Evolutionary conservation across 2,888 invertebrate species (phyloP).

Genomic region (Antheraea assamensis): DNA sequence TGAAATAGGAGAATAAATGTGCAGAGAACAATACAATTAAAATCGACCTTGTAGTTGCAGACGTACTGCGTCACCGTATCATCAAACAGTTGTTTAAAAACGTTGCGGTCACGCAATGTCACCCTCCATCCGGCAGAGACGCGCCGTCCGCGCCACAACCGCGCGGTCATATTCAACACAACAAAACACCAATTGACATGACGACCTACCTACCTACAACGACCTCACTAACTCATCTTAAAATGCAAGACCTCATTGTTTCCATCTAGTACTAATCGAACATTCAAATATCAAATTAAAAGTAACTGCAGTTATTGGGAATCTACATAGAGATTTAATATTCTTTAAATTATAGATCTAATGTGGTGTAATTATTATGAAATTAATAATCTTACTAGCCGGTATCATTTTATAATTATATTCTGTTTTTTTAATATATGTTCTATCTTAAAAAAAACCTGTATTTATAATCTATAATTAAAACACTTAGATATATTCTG

Average conservation of each 20-base stretch:
- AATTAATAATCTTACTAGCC: neutral
- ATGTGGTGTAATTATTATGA: neutral
- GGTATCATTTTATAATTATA: neutral
- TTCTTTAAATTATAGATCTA: neutral
- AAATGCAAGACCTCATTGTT: slow-evolving; percentile 15
- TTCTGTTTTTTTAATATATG: neutral
- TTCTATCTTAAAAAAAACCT: slow-evolving; percentile 26
- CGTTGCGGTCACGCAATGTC: slow-evolving; percentile 74
- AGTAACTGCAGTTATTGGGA: neutral
- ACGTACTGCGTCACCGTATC: slow-evolving; percentile 66
- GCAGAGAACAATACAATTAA: slow-evolving; percentile 41
- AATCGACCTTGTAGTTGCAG: slow-evolving; percentile 61
- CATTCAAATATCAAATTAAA: neutral
- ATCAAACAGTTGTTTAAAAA: slow-evolving; percentile 68
- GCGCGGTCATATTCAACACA: slow-evolving; percentile 63
- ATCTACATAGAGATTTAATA: neutral
- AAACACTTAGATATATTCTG: too few species aligned
- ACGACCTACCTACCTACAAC: slow-evolving; percentile 59
- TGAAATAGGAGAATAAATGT: slow-evolving; percentile 30
- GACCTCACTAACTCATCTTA: slow-evolving; percentile 48
- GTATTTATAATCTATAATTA: too few species aligned
- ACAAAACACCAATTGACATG: slow-evolving; percentile 62
- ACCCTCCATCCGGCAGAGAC: slow-evolving; percentile 73
- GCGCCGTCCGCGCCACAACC: slow-evolving; percentile 44
- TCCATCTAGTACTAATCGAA: slow-evolving; percentile 1